Percentiles rank a stretch among this genome's conserved stretches.
These are phyloP conservation scores for Ciconia nigra DNA, from an alignment of 2,797 vertebrate species.

Conservation along the genomic window DNA sequence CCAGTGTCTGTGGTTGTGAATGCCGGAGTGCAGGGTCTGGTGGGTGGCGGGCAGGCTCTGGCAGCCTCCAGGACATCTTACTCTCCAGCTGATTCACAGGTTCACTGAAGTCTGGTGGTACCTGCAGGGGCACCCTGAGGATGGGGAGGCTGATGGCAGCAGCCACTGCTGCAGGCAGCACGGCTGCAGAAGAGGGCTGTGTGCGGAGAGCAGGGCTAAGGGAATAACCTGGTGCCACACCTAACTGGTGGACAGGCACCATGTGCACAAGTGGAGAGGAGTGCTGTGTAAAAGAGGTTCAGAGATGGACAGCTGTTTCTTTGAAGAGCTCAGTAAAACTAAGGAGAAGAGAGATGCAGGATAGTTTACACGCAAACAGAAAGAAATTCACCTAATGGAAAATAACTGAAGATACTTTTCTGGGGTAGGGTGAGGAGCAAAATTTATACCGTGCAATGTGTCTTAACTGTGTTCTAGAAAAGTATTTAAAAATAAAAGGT, in stretches of 20 bases:
- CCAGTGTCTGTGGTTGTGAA: accelerated
- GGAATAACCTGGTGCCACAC: background rate
- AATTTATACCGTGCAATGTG: background rate
- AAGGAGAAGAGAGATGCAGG: background rate
- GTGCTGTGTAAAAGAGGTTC: background rate
- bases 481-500: background rate
- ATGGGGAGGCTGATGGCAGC: background rate
- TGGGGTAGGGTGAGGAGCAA: background rate
- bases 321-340: background rate
- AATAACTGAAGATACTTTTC: background rate
- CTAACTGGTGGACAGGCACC: background rate
- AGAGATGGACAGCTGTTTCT: background rate
- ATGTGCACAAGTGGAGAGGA: accelerated
- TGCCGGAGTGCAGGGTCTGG: background rate
- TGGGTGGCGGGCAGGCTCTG: background rate
- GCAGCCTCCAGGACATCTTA: background rate
- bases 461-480: background rate
- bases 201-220: background rate
- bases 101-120: background rate
- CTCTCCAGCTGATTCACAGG: background rate
- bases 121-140: background rate
- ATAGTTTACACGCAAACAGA: background rate
- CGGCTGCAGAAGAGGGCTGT: background rate
- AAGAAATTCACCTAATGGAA: background rate
- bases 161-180: background rate